phyloP scores from a whole-genome alignment of 2,888 invertebrate genomes.

The Pedicia rivosa region DNA sequence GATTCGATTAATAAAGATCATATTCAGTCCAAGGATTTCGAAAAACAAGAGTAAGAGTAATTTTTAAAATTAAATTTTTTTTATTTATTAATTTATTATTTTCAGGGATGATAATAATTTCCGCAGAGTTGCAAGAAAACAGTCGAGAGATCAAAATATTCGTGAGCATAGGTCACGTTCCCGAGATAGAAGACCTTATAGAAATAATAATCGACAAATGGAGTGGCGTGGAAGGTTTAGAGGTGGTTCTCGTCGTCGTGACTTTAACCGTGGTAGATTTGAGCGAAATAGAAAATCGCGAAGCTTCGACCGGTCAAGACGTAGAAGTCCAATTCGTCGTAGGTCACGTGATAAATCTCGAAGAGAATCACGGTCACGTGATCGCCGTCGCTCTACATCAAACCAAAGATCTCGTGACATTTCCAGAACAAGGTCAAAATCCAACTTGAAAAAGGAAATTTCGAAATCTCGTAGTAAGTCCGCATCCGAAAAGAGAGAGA shows the following conservation, averaged over 20 bases:
- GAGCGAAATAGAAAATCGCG: background rate
- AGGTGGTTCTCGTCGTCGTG: too few relatives aligned
- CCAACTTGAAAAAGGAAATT: too few relatives aligned
- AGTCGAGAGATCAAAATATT: conserved; percentile 5
- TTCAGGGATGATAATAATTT: too few relatives aligned
- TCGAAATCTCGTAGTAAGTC: conserved; percentile 15
- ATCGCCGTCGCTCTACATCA: conserved; percentile 3
- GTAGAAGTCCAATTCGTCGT: conserved; percentile 2
- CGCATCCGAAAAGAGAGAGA: conserved; percentile 9
- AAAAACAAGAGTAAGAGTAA: too few relatives aligned
- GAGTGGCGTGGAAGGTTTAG: background rate
- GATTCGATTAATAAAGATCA: too few relatives aligned
- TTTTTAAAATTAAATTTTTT: too few relatives aligned
- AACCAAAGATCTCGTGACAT: background rate
- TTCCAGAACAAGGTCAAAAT: background rate
- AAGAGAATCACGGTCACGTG: conserved; percentile 19
- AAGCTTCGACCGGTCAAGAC: background rate
- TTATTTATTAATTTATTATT: too few relatives aligned
- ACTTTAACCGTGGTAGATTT: background rate
- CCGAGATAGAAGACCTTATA: background rate
- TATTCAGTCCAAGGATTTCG: too few relatives aligned
- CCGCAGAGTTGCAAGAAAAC: conserved; percentile 12
- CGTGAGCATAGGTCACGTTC: background rate
- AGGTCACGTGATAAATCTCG: conserved; percentile 6
- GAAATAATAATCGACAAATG: background rate